These are phyloP conservation scores for Numenius phaeopus DNA, from an alignment of 2,797 vertebrate genomes.

Conservation along the genomic window DNA sequence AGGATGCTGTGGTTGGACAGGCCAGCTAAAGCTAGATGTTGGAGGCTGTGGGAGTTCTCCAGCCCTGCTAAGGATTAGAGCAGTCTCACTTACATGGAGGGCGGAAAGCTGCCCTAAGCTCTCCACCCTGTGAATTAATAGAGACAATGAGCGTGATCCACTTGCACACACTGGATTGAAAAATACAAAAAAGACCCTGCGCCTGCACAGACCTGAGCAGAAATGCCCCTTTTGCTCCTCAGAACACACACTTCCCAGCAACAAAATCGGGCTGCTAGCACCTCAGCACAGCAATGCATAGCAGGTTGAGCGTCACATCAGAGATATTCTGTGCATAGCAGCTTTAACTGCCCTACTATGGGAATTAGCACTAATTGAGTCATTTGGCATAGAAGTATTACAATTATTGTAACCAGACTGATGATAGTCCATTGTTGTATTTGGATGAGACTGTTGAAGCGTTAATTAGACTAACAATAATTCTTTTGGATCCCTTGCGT, in stretches of 20 bases:
- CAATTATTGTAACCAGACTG: not conserved
- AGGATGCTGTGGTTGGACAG: not conserved
- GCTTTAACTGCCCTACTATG: not conserved
- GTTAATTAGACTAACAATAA: not conserved
- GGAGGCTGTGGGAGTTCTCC: not conserved
- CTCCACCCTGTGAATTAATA: not conserved
- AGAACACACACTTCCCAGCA: not conserved
- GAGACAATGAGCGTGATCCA: not conserved
- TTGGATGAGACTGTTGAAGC: not conserved
- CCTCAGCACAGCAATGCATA: not conserved
- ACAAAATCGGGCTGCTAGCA: not conserved
- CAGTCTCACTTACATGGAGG: not conserved
- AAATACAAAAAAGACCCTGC: not conserved
- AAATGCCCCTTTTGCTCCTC: not conserved
- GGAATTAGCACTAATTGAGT: not conserved
- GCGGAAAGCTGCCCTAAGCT: not conserved
- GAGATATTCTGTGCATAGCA: not conserved
- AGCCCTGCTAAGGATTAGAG: not conserved
- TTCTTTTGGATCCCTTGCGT: not conserved
- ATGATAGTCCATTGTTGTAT: not conserved
- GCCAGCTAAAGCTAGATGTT: rapidly evolving
- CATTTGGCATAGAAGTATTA: not conserved
- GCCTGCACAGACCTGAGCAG: not conserved
- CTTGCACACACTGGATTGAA: not conserved
- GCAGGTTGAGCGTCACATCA: not conserved